Evolutionary conservation across 30 jellyfish, hydroid and myxozoan genomes (phyloP).

Genomic region (Sanderia malayensis): DNA sequence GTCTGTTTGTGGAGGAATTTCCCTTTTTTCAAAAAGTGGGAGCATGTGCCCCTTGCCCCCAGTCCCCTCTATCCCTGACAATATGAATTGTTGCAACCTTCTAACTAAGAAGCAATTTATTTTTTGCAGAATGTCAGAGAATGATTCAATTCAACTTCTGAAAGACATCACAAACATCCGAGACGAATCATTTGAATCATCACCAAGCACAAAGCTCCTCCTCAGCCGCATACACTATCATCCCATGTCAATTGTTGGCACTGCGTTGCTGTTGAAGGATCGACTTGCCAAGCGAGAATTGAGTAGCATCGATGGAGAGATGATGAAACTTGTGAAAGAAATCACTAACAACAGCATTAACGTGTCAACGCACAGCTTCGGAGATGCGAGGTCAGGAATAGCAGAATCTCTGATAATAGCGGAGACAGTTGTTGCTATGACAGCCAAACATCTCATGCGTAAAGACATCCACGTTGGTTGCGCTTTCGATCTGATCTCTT

Average conservation of each 20-base stretch:
- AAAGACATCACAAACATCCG: slow-evolving; percentile 51
- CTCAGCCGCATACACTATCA: slow-evolving; percentile 28
- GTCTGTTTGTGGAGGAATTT: too few relatives aligned
- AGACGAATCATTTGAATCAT: slow-evolving; percentile 45
- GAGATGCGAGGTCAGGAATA: slow-evolving; percentile 27
- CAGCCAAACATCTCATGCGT: slow-evolving; percentile 33
- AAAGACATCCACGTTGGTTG: slow-evolving; percentile 58
- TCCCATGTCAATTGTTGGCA: slow-evolving; percentile 79
- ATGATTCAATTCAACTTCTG: slow-evolving; percentile 60
- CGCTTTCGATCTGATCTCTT: slow-evolving; percentile 75
- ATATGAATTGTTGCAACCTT: too few relatives aligned
- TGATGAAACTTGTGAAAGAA: slow-evolving; percentile 37
- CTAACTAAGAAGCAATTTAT: too few relatives aligned
- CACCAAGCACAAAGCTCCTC: slow-evolving; percentile 41
- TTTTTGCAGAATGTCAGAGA: slow-evolving; percentile 51
- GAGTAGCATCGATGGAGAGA: slow-evolving; percentile 70
- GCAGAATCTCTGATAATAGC: slow-evolving; percentile 63
- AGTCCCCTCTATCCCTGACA: too few relatives aligned
- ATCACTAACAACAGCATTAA: slow-evolving; percentile 29
- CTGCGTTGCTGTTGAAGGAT: slow-evolving; percentile 62
- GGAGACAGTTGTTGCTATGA: slow-evolving; percentile 85
- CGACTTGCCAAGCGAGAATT: slow-evolving; percentile 45
- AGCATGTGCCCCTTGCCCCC: too few relatives aligned
- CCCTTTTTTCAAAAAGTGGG: too few relatives aligned
- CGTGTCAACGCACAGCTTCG: slow-evolving; percentile 30